phyloP scores from a whole-genome alignment of 2,888 invertebrate genomes.

The Hirtodrosophila histrioides region DNA sequence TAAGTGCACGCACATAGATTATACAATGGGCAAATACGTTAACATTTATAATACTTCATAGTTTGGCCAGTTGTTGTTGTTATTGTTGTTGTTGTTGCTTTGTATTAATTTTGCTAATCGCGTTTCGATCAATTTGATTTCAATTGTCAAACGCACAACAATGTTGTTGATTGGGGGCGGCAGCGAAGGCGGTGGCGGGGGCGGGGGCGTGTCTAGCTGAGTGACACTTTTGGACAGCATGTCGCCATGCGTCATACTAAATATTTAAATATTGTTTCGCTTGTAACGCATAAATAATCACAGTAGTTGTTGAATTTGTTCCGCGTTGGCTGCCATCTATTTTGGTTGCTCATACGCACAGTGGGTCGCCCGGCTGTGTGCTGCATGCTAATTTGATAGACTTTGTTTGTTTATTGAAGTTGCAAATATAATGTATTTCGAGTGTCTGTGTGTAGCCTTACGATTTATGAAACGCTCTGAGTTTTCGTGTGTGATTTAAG shows the following conservation, averaged over 20 bases:
- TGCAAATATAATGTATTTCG: constrained; percentile 36
- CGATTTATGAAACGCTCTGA: constrained; percentile 47
- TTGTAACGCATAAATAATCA: constrained; percentile 75
- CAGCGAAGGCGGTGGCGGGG: not conserved
- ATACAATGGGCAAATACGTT: constrained; percentile 60
- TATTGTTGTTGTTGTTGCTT: constrained; percentile 24
- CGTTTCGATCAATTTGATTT: constrained; percentile 74
- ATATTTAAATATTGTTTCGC: constrained; percentile 63
- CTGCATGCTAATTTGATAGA: constrained; percentile 58
- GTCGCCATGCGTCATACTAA: constrained; percentile 72
- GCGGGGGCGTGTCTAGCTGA: constrained; percentile 45
- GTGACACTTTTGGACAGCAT: constrained; percentile 71
- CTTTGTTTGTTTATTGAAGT: constrained; percentile 40
- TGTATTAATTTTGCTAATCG: constrained; percentile 68
- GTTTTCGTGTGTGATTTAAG: constrained; percentile 40
- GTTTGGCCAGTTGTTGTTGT: constrained; percentile 29
- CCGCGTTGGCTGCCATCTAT: constrained; percentile 53
- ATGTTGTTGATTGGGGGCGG: constrained; percentile 15
- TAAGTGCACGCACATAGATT: constrained; percentile 62
- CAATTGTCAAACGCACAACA: constrained; percentile 64
- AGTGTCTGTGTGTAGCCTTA: constrained; percentile 5
- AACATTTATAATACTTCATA: constrained; percentile 55
- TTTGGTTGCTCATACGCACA: constrained; percentile 69
- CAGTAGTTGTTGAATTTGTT: constrained; percentile 52
- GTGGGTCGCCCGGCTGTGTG: constrained; percentile 62